Percentiles rank a stretch among this genome's conserved stretches.
These are phyloP conservation scores for Eristalis arbustorum DNA, from an alignment of 2,888 invertebrate genomes.

Conservation along the genomic window DNA sequence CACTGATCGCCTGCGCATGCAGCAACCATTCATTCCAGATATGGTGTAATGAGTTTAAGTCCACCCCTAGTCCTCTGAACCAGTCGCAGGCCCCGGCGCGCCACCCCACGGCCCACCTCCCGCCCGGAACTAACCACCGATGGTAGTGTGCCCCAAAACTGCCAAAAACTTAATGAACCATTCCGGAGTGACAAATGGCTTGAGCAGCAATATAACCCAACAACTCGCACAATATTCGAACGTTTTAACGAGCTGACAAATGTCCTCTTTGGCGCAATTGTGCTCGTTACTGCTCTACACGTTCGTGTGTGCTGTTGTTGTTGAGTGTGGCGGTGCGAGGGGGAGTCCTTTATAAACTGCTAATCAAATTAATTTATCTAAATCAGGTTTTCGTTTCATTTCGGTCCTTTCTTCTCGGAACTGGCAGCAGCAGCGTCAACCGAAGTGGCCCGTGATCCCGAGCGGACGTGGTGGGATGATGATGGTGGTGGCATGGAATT, in stretches of 20 bases:
- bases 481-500: slow-evolving; percentile 13
- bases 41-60: slow-evolving; percentile 66
- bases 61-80: background rate
- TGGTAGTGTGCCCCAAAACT: slow-evolving; percentile 60
- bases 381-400: slow-evolving; percentile 52
- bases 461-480: background rate
- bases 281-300: slow-evolving; percentile 14
- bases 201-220: slow-evolving; percentile 67
- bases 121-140: slow-evolving; percentile 17
- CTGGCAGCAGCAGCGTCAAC: no score
- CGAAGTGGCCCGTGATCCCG: slow-evolving; percentile 1
- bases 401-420: background rate
- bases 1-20: slow-evolving; percentile 29
- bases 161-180: slow-evolving; percentile 70
- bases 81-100: background rate
- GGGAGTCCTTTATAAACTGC: slow-evolving; percentile 48
- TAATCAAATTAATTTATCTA: slow-evolving; percentile 69
- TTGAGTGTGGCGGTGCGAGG: background rate
- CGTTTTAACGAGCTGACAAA: slow-evolving; percentile 69
- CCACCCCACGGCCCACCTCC: background rate
- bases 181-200: slow-evolving; percentile 68
- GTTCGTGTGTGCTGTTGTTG: background rate
- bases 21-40: slow-evolving; percentile 57
- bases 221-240: slow-evolving; percentile 70
- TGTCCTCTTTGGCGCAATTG: slow-evolving; percentile 60